Evolutionary conservation across 2,888 invertebrate species (phyloP).

Genomic region (Phania funesta): DNA sequence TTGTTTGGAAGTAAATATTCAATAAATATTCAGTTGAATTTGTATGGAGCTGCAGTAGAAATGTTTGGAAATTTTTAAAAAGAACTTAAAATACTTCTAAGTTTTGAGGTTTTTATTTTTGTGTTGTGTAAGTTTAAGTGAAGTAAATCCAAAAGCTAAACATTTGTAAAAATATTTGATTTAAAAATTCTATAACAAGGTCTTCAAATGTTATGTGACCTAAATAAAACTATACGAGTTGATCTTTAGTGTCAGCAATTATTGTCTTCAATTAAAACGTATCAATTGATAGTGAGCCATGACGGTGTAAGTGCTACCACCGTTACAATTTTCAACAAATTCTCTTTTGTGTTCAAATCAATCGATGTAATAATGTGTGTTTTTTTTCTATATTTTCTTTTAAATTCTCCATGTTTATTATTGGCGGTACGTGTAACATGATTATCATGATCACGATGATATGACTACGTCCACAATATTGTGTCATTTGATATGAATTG

Average conservation of each 20-base stretch:
- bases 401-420: not conserved
- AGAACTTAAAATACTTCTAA: constrained; percentile 1
- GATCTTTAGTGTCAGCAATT: no score
- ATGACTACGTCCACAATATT: constrained; percentile 31
- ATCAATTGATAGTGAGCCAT: constrained; percentile 20
- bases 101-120: not conserved
- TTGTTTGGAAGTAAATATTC: not conserved
- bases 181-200: not conserved
- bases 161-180: not conserved
- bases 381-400: not conserved
- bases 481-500: constrained; percentile 41
- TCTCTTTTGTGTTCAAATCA: not conserved
- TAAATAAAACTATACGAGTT: constrained; percentile 4
- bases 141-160: not conserved
- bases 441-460: not conserved
- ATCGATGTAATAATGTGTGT: constrained; percentile 16
- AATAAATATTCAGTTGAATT: constrained; percentile 18
- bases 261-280: constrained; percentile 34
- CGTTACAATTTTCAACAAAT: constrained; percentile 17
- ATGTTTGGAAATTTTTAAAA: constrained; percentile 15
- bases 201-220: not conserved
- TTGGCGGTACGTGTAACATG: not conserved
- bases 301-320: constrained; percentile 30
- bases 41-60: constrained; percentile 11
- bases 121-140: not conserved